These are phyloP conservation scores for Arctocebus calabarensis DNA, from an alignment of 2,797 vertebrate genomes.

Conservation along the genomic window DNA sequence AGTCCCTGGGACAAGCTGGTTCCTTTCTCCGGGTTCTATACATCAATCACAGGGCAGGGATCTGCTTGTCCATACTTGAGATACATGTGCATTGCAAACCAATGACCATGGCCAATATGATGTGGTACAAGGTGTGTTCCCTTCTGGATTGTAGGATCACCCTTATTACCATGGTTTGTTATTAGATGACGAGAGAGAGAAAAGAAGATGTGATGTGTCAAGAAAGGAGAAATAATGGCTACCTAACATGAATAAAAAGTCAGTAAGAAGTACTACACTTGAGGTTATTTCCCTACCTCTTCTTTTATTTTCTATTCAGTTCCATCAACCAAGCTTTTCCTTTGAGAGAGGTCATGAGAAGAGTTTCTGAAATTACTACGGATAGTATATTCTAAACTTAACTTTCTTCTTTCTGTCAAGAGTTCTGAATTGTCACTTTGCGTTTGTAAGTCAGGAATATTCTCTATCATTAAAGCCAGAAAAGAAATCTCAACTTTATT, in stretches of 20 bases:
- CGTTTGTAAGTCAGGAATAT: conserved; percentile 3
- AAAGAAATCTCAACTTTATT: conserved; percentile 54
- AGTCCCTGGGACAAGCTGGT: not conserved
- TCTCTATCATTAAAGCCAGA: conserved; percentile 58
- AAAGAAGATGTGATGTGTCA: not conserved
- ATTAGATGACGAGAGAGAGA: not conserved
- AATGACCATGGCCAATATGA: not conserved
- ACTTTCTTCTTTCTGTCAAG: conserved; percentile 34
- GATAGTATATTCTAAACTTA: conserved; percentile 32
- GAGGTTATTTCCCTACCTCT: not conserved
- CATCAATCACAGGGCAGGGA: not conserved
- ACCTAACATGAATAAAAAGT: not conserved
- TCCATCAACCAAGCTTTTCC: not conserved
- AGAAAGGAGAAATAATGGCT: not conserved
- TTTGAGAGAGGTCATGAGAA: conserved; percentile 6
- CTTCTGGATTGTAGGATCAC: not conserved
- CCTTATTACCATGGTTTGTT: not conserved
- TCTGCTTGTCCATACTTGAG: not conserved
- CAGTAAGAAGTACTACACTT: not conserved
- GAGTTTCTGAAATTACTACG: conserved; percentile 49
- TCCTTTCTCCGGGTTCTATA: not conserved
- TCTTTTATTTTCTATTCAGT: conserved; percentile 16
- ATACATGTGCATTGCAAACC: not conserved
- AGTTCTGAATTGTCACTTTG: conserved; percentile 60
- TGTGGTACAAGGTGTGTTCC: not conserved